Base-by-base conservation (phyloP, 2,113 vertebrate genomes). In the Dicentrarchus labrax region DNA sequence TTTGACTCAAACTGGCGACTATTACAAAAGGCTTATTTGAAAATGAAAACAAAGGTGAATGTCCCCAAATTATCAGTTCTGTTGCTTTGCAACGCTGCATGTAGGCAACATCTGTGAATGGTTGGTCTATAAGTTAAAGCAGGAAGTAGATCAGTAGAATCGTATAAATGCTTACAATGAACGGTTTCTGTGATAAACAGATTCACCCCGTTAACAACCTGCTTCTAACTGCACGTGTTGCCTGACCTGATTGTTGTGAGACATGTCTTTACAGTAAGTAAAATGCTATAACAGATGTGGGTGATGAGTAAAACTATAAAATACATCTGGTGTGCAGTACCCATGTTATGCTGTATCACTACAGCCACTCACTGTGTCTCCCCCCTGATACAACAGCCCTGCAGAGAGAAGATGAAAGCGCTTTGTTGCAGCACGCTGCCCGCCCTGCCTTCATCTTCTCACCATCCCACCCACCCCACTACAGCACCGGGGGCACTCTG, bases 361-460 rank as follows among this genome's bases (percentile, higher is more conserved):
- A 71, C 71, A 76, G 30, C 71, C 51, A 1, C 71, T 84, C 39
- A 19, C 54, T 36, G 68, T 41, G 75, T 69, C 76, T 43, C 1
- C 67, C 67, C 41, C 39, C 12, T 30, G 64, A 82, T 82, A 67
- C 78, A 78, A n/a, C 82, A 73, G 41, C 64, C 74, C 85, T 59
- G 67, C 73, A 81, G 76, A 79, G 83, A 43, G 48, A 41, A 82
- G 90, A 89, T 91, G 80, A 93, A 88, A 91, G 89, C 50, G n/a
- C 82, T 84, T 45, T 48, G 81, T 39, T 77, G 78, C 83, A 22
- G 70, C 72, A 13, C 59, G 30, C 59, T 53, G 50, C 64, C 36
- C 30, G 75, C 68, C 71, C 61, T 57, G 73, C 76, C 87, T 84
- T 86, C 61, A 88, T 91, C 88, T 72, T 24, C 83, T 70, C 78